Evolutionary conservation across 1,140 invertebrate genomes (phyloP).

Genomic region (Euura saliciscinereae): DNA sequence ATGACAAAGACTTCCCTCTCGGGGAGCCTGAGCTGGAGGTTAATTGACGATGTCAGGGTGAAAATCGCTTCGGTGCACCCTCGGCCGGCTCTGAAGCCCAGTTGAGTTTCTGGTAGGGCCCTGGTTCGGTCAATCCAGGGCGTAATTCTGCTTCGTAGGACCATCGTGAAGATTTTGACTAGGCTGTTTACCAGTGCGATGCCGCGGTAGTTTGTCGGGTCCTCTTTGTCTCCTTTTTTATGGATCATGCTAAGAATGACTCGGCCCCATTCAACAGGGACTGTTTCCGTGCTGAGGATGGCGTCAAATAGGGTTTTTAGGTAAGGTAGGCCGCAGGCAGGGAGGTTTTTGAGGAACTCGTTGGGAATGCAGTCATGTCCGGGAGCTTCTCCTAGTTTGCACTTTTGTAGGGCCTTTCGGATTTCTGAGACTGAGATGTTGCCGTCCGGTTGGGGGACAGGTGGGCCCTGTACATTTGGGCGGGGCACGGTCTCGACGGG

Average conservation of each 20-base stretch:
- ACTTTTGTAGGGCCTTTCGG: too few relatives aligned
- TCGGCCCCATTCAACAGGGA: slow-evolving; percentile 17
- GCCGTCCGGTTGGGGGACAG: too few relatives aligned
- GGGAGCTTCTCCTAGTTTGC: slow-evolving; percentile 18
- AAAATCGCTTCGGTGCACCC: slow-evolving; percentile 28
- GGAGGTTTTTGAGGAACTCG: slow-evolving; percentile 21
- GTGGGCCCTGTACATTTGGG: too few relatives aligned
- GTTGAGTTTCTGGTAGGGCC: slow-evolving; percentile 33
- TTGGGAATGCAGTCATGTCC: slow-evolving; percentile 22
- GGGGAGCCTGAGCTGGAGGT: slow-evolving; percentile 17
- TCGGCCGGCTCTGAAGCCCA: slow-evolving; percentile 33
- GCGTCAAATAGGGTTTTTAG: slow-evolving; percentile 20
- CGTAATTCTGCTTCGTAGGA: slow-evolving; percentile 29
- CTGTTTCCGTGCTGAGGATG: slow-evolving; percentile 12
- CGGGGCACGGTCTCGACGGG: too few relatives aligned
- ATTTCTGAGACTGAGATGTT: too few relatives aligned
- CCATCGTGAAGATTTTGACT: slow-evolving; percentile 32
- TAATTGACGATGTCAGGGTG: slow-evolving; percentile 20
- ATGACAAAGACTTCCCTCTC: slow-evolving; percentile 25
- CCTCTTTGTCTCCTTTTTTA: slow-evolving; percentile 28
- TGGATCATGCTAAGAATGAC: slow-evolving; percentile 20
- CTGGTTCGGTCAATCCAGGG: slow-evolving; percentile 25
- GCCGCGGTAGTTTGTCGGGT: slow-evolving; percentile 34
- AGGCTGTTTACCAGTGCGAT: slow-evolving; percentile 32
- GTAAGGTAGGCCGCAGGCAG: slow-evolving; percentile 1